Evolutionary conservation across 2,113 vertebrate species (phyloP).

Genomic region (Tricholaema leucomelas): DNA sequence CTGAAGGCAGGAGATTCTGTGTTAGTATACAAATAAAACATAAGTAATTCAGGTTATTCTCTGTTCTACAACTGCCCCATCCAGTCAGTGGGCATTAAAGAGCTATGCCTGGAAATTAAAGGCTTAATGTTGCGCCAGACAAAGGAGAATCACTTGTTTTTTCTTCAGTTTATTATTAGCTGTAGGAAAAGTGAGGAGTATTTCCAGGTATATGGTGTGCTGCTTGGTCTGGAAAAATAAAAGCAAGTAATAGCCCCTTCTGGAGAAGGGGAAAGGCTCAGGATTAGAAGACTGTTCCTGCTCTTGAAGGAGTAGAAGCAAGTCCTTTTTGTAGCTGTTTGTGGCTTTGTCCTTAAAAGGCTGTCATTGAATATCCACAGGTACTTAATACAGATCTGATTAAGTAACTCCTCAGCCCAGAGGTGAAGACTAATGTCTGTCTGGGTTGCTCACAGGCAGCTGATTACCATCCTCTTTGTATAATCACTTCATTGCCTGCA

Average conservation of each 20-base stretch:
- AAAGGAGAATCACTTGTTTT: background rate
- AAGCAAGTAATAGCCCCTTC: background rate
- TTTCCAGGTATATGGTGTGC: background rate
- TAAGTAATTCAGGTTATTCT: background rate
- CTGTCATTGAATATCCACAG: background rate
- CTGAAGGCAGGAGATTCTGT: background rate
- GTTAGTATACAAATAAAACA: background rate
- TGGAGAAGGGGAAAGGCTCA: background rate
- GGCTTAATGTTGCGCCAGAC: background rate
- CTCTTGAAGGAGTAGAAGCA: background rate
- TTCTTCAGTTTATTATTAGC: background rate
- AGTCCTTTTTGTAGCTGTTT: background rate
- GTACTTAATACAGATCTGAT: background rate
- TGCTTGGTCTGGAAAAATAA: background rate
- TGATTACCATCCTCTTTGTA: background rate
- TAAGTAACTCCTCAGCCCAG: slow-evolving; percentile 27
- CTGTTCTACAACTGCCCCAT: background rate
- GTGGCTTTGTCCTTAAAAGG: slow-evolving; percentile 38
- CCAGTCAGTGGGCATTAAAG: background rate
- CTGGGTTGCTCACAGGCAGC: slow-evolving; percentile 25
- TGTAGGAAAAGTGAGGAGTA: background rate
- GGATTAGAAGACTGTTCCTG: background rate
- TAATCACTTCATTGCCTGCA: slow-evolving; percentile 12
- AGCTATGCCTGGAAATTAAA: background rate
- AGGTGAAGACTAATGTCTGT: slow-evolving; percentile 39